Conservation (phyloP, 2,888 invertebrate species). For the Eupithecia subumbrata region DNA sequence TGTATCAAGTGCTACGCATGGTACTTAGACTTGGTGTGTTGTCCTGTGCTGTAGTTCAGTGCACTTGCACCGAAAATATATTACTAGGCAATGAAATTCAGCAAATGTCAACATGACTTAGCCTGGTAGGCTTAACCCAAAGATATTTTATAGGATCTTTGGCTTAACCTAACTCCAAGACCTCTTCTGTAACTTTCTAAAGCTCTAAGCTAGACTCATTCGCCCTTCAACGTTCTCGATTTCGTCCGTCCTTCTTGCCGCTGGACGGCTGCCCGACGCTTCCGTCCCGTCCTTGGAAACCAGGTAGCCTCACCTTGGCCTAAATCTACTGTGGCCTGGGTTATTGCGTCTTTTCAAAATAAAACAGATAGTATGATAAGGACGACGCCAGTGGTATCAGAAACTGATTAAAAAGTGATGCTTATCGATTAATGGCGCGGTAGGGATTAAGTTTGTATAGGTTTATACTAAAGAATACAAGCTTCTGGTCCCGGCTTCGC, state of each 20-base stretch:
- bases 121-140: no score
- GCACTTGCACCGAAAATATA: no score
- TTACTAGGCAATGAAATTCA: no score
- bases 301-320: conserved; percentile 6
- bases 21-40: no score
- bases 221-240: neutral
- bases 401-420: neutral
- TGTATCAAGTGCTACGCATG: no score
- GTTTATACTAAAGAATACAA: neutral
- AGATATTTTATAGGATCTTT: no score
- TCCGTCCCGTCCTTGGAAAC: neutral
- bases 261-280: neutral
- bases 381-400: conserved; percentile 3
- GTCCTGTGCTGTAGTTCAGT: no score
- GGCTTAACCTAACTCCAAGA: no score
- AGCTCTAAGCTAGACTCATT: neutral
- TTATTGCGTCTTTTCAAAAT: conserved; percentile 13
- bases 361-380: neutral
- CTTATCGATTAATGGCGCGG: neutral
- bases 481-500: no score
- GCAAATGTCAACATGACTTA: no score
- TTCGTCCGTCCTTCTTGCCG: neutral
- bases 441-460: neutral
- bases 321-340: neutral
- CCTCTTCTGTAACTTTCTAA: neutral